A percentile compares a stretch with the other conserved stretches of the same genome.
These are phyloP conservation scores for Vipera latastei DNA, from an alignment of 2,797 vertebrate genomes.

Conservation along the genomic window DNA sequence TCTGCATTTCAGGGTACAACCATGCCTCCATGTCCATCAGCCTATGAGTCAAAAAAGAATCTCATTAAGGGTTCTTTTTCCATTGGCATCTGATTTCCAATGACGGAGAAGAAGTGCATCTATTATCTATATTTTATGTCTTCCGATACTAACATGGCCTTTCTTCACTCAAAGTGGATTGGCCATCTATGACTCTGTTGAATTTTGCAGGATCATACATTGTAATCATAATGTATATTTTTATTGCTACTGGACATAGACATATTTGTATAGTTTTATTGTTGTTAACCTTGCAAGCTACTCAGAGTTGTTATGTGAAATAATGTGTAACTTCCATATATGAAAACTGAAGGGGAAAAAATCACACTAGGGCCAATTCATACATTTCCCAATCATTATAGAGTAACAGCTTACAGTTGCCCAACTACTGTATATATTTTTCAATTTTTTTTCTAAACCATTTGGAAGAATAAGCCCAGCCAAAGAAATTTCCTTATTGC, in stretches of 20 bases:
- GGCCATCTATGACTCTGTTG: background rate
- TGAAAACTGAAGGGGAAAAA: background rate
- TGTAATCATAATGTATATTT: background rate
- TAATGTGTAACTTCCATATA: background rate
- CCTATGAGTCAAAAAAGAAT: background rate
- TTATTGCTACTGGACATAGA: background rate
- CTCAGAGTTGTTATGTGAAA: background rate
- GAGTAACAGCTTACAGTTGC: background rate
- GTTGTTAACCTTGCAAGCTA: background rate
- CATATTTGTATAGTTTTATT: background rate
- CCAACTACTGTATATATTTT: too few species aligned
- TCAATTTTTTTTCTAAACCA: background rate
- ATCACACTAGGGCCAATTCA: too few species aligned
- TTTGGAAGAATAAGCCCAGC: background rate
- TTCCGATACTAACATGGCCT: background rate
- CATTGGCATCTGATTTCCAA: background rate
- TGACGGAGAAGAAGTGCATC: background rate
- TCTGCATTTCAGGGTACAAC: background rate
- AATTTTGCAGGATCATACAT: background rate
- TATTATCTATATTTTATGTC: background rate
- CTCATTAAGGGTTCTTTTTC: background rate
- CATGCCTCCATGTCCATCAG: background rate
- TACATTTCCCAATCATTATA: background rate
- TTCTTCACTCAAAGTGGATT: background rate
- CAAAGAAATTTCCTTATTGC: background rate